Conservation (phyloP, 1,140 invertebrate species). For the Hestina assimilis region DNA sequence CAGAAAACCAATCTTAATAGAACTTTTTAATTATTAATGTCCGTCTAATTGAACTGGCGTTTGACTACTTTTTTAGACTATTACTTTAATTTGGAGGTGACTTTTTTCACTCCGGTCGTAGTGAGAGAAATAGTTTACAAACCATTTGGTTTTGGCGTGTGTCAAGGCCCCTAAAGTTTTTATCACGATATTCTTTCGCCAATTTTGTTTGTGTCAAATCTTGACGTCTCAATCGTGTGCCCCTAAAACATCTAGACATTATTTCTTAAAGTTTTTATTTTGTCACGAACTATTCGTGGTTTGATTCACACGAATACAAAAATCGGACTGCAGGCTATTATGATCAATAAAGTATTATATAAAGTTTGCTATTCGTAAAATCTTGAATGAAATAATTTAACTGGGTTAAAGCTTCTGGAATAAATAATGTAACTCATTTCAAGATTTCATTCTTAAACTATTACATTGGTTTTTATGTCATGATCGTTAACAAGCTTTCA, state of each 20-base stretch:
- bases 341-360: too few species aligned
- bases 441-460: too few species aligned
- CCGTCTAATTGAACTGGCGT: too few species aligned
- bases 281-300: conserved; percentile 21
- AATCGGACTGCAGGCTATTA: not conserved
- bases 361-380: too few species aligned
- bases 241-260: conserved; percentile 20
- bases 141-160: conserved; percentile 59
- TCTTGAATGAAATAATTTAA: too few species aligned
- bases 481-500: too few species aligned
- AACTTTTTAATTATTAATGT: too few species aligned
- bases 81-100: not conserved
- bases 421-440: too few species aligned
- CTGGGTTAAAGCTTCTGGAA: too few species aligned
- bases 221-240: conserved; percentile 60
- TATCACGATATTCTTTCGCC: conserved; percentile 57
- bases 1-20: too few species aligned
- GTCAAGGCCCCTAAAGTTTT: conserved; percentile 44
- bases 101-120: not conserved
- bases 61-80: too few species aligned
- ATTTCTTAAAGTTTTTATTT: conserved; percentile 13
- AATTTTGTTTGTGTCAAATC: conserved; percentile 59
- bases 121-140: conserved; percentile 52
- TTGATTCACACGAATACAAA: conserved; percentile 14
- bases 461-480: too few species aligned